A percentile compares a stretch with the other conserved stretches of the same genome.
Conservation (phyloP, 2,888 invertebrate species). For the Pachymerium ferrugineum region DNA sequence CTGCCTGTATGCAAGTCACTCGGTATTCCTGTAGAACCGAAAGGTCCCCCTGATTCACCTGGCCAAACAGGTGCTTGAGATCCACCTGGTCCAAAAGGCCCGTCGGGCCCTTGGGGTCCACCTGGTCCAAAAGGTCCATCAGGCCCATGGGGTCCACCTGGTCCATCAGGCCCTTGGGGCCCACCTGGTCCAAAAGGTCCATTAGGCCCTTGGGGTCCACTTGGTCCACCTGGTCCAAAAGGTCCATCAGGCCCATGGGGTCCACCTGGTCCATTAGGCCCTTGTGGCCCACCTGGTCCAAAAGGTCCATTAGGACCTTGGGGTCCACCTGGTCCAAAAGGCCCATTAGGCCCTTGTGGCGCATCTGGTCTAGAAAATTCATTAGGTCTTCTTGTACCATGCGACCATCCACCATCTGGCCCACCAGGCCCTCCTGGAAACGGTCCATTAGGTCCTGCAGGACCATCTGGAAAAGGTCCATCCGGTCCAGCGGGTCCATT, state of each 20-base stretch:
- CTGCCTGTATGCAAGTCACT: too few relatives aligned
- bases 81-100: not conserved
- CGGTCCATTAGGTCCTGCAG: conserved; percentile 23
- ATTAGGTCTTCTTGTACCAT: not conserved
- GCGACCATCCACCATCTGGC: not conserved
- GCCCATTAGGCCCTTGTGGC: conserved; percentile 12
- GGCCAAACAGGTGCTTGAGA: not conserved
- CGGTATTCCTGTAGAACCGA: too few relatives aligned
- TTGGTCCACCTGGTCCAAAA: conserved; percentile 12
- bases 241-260: conserved; percentile 32
- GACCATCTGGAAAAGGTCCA: conserved; percentile 33
- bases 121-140: not conserved
- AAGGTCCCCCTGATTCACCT: not conserved
- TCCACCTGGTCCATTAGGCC: not conserved
- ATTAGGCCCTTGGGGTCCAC: conserved; percentile 23
- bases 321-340: not conserved
- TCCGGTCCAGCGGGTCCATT: conserved; percentile 32
- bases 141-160: not conserved
- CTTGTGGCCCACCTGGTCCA: conserved; percentile 29
- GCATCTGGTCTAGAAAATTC: conserved; percentile 3
- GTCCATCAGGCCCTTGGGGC: not conserved
- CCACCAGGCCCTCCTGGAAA: conserved; percentile 1
- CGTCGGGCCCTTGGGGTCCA: not conserved
- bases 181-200: conserved; percentile 2
- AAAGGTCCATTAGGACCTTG: not conserved